Conservation (phyloP, 2,797 vertebrate species). For the Clarias fuscus region DNA sequence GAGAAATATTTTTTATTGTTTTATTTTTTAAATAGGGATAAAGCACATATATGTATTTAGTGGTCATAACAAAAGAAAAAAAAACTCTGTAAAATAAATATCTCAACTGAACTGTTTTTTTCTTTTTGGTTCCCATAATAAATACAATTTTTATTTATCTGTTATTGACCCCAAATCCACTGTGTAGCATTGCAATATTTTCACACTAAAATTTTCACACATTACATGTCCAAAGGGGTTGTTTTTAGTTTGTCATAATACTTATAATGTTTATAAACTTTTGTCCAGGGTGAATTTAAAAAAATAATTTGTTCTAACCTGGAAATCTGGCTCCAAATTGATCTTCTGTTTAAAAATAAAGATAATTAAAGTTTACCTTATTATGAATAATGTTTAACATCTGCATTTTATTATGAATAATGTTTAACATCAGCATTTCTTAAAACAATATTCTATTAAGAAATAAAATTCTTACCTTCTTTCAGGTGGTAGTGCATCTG, state of each 20-base stretch:
- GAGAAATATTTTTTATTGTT: background rate
- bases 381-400: background rate
- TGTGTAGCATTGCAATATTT: background rate
- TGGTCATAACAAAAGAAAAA: background rate
- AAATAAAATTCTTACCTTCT: slow-evolving; percentile 8
- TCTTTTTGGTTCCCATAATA: background rate
- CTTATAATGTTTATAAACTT: background rate
- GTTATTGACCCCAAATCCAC: too few relatives aligned
- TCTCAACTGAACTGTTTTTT: too few relatives aligned
- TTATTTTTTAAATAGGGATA: background rate
- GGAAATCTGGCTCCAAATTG: slow-evolving; percentile 32
- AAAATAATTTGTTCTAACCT: slow-evolving; percentile 6
- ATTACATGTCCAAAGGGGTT: background rate
- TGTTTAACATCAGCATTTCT: background rate
- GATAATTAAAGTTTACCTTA: background rate
- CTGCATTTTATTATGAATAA: background rate
- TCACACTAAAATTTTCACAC: background rate
- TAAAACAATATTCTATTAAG: background rate
- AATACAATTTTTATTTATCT: background rate
- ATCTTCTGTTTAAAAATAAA: slow-evolving; percentile 21
- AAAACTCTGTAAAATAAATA: background rate
- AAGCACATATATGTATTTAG: background rate
- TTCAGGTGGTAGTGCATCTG: background rate
- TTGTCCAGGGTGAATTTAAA: background rate
- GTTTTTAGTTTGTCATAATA: background rate